Conservation (phyloP, 2,113 vertebrate species). For the Ctenomys sociabilis region DNA sequence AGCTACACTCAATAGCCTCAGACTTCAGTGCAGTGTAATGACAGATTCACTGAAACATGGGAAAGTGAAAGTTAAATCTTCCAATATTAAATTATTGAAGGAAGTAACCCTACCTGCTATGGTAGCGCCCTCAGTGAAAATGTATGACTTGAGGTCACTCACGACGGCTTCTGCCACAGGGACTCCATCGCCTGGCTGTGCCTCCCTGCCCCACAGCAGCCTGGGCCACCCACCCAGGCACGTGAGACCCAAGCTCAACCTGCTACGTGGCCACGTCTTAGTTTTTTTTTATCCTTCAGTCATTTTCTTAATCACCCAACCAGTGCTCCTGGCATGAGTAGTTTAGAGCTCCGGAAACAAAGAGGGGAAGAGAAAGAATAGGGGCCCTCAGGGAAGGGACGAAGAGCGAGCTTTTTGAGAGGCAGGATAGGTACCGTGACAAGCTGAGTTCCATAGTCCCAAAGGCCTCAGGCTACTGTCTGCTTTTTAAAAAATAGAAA, state of each 20-base stretch:
- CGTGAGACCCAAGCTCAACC: fast-evolving
- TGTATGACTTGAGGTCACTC: slow-evolving; percentile 38
- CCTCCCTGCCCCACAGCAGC: too few species aligned
- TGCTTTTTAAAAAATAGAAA: neutral
- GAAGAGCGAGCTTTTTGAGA: neutral
- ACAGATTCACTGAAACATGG: slow-evolving; percentile 9
- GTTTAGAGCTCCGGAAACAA: neutral
- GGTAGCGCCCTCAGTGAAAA: slow-evolving; percentile 60
- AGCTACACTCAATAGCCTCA: neutral
- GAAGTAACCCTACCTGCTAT: slow-evolving; percentile 43
- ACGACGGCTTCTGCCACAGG: fast-evolving
- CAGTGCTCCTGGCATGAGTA: neutral
- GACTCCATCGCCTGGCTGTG: fast-evolving
- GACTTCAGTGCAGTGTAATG: neutral
- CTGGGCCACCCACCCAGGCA: fast-evolving
- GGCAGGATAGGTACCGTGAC: neutral
- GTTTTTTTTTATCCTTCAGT: neutral
- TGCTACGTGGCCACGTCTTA: neutral
- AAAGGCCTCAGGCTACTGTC: too few species aligned
- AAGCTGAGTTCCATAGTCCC: neutral
- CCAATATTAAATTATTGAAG: slow-evolving; percentile 59
- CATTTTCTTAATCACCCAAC: slow-evolving; percentile 23
- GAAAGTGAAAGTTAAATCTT: slow-evolving; percentile 57
- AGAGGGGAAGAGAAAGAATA: neutral
- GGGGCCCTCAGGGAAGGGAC: neutral